These are phyloP conservation scores for Brienomyrus longianalis DNA, from an alignment of 2,113 vertebrate species.

Conservation along the genomic window DNA sequence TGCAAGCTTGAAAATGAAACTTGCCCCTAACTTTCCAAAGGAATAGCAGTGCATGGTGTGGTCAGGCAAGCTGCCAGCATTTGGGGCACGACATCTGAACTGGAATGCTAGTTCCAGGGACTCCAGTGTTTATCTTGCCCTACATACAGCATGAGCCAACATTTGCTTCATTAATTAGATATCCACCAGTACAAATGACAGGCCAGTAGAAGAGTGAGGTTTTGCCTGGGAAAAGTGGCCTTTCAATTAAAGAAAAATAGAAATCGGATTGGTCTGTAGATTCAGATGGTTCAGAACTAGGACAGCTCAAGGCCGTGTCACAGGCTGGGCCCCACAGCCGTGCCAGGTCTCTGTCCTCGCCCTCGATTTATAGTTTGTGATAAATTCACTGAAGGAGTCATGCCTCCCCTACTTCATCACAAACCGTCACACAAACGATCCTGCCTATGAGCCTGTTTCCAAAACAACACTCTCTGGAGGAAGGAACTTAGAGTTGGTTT, in stretches of 20 bases:
- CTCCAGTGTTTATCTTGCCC: background rate
- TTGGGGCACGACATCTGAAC: background rate
- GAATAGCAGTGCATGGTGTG: background rate
- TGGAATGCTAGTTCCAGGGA: background rate
- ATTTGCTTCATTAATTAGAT: constrained; percentile 9
- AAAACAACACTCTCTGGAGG: background rate
- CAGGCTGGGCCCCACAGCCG: background rate
- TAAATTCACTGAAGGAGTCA: constrained; percentile 9
- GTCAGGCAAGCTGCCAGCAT: background rate
- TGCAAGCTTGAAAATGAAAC: constrained; percentile 19
- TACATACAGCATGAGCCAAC: background rate
- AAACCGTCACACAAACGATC: background rate
- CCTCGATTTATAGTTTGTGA: constrained; percentile 1
- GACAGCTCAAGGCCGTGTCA: constrained; percentile 6
- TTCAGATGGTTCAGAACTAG: background rate
- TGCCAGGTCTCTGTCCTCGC: background rate
- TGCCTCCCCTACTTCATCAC: background rate
- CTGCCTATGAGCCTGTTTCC: constrained; percentile 4
- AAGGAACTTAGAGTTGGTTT: background rate
- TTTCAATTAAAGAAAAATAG: background rate
- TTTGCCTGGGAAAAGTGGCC: background rate
- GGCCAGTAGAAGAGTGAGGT: background rate
- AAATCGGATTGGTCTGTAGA: background rate
- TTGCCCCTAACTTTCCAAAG: constrained; percentile 7
- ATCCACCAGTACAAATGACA: background rate